phyloP scores from a whole-genome alignment of 1,140 invertebrate species.

The Lepeophtheirus salmonis region DNA sequence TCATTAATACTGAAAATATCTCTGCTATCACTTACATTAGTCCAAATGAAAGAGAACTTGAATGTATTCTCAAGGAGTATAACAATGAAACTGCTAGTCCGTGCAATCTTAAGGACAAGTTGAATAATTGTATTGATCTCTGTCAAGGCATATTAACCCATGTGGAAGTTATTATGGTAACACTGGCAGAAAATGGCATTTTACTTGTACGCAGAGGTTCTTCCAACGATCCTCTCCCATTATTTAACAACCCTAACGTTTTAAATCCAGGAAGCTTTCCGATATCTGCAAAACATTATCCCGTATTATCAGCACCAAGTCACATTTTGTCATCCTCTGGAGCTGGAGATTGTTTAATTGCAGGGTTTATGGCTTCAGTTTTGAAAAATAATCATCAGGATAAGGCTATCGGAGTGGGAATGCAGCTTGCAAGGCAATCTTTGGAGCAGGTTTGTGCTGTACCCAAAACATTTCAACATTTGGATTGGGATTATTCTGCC shows the following conservation, averaged over 20 bases:
- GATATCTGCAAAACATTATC: slow-evolving; percentile 1
- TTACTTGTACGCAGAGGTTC: not conserved
- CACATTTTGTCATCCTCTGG: slow-evolving; percentile 1
- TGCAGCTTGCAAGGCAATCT: not conserved
- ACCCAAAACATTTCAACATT: not conserved
- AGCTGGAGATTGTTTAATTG: slow-evolving; percentile 7
- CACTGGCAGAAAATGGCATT: slow-evolving; percentile 3
- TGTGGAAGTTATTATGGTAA: slow-evolving; percentile 5
- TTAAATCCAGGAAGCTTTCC: not conserved
- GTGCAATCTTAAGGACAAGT: not conserved
- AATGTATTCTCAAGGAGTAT: not conserved
- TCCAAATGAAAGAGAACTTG: slow-evolving; percentile 10
- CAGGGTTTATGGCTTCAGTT: not conserved
- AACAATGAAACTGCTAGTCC: not conserved
- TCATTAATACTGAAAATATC: not conserved
- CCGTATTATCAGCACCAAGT: not conserved
- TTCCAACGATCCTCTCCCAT: not conserved
- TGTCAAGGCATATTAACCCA: not conserved
- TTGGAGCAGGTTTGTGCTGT: not conserved
- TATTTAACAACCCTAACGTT: not conserved
- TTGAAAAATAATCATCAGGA: not conserved
- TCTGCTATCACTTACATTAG: not conserved
- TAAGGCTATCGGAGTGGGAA: not conserved
- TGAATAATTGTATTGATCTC: not conserved
- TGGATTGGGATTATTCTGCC: not conserved